These are phyloP conservation scores for Acanthisitta chloris DNA, from an alignment of 2,113 vertebrate genomes.

Conservation along the genomic window DNA sequence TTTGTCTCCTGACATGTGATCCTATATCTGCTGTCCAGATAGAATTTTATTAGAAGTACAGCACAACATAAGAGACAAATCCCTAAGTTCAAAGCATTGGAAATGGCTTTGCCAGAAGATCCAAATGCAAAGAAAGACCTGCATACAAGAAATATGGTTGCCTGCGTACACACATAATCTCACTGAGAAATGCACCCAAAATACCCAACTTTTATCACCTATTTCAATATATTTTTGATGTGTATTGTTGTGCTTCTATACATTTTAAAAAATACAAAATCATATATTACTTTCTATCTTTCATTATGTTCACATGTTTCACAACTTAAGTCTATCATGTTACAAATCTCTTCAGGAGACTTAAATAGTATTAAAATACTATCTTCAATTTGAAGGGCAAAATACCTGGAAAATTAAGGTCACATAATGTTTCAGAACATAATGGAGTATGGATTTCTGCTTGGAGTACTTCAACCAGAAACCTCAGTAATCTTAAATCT, in stretches of 20 bases:
- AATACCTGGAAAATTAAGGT: slow-evolving; percentile 79
- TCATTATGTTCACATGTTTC: slow-evolving; percentile 63
- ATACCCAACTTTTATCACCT: neutral
- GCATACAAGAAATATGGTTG: neutral
- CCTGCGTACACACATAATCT: neutral
- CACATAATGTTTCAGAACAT: slow-evolving; percentile 65
- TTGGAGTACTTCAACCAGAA: slow-evolving; percentile 71
- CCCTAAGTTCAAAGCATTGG: neutral
- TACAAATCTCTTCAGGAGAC: slow-evolving; percentile 53
- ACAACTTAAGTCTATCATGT: slow-evolving; percentile 55
- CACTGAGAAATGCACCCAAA: neutral
- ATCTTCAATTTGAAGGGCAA: slow-evolving; percentile 73
- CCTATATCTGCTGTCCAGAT: neutral
- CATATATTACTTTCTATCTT: slow-evolving; percentile 56
- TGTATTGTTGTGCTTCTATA: neutral
- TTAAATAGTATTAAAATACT: slow-evolving; percentile 73
- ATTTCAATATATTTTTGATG: neutral
- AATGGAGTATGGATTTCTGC: slow-evolving; percentile 75
- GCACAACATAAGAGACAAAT: slow-evolving; percentile 13
- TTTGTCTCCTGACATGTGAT: slow-evolving; percentile 42
- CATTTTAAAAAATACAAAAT: neutral
- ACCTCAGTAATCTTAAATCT: slow-evolving; percentile 69
- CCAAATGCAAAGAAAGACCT: neutral
- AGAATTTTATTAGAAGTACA: slow-evolving; percentile 39
- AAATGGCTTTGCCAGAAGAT: slow-evolving; percentile 12